phyloP scores from a whole-genome alignment of 2,797 vertebrate genomes.

The Notoglanidium macrostoma region DNA sequence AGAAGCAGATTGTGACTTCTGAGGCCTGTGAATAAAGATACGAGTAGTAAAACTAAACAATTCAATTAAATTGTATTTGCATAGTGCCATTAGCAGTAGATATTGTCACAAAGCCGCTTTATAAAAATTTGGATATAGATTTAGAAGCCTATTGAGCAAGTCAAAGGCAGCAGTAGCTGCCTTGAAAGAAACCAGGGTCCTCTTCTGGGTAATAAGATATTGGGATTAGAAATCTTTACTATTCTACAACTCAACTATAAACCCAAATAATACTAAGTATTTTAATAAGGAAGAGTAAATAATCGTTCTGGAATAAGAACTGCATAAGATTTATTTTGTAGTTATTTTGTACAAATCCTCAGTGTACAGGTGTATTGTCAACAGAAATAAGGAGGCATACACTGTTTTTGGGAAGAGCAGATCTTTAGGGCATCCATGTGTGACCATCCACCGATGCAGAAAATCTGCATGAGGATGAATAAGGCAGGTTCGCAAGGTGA shows the following conservation, averaged over 20 bases:
- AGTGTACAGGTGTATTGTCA: neutral
- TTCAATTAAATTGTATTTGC: neutral
- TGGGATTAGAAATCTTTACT: neutral
- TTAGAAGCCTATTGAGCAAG: neutral
- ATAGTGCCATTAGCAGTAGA: neutral
- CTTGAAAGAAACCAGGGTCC: neutral
- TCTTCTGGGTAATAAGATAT: neutral
- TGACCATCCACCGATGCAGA: neutral
- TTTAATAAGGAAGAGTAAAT: neutral
- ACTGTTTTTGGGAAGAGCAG: neutral
- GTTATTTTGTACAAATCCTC: conserved; percentile 5
- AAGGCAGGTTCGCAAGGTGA: neutral
- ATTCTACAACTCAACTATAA: neutral
- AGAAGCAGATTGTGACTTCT: conserved; percentile 2
- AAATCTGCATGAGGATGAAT: neutral
- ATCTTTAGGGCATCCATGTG: neutral
- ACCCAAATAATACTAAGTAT: neutral
- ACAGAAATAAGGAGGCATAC: neutral
- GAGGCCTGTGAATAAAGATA: conserved; percentile 18
- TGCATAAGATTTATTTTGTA: neutral
- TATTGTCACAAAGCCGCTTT: neutral
- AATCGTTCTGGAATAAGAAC: neutral
- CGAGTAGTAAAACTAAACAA: conserved; percentile 20
- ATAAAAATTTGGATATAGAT: neutral
- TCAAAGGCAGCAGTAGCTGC: neutral